Percentiles rank a stretch among this genome's conserved stretches.
Evolutionary conservation across 2,888 invertebrate genomes (phyloP).

Genomic region (Epinotia ramella): DNA sequence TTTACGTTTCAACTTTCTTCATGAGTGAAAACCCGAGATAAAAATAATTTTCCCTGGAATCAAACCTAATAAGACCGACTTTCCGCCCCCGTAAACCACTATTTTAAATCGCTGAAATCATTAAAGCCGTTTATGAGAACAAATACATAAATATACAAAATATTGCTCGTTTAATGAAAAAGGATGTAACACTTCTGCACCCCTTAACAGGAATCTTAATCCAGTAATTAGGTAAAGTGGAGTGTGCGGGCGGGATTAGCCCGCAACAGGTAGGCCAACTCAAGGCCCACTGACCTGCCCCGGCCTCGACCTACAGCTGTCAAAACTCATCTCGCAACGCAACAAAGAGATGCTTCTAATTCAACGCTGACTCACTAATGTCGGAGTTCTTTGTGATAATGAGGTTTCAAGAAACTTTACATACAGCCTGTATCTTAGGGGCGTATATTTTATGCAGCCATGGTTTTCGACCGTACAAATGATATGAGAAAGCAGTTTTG

Average conservation of each 20-base stretch:
- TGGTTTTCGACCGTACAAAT: too few species aligned
- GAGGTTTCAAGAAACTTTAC: conserved; percentile 9
- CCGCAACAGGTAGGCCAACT: conserved; percentile 42
- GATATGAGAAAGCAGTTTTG: too few species aligned
- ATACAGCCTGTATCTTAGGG: neutral
- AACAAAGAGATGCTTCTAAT: conserved; percentile 9
- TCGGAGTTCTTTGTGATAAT: neutral
- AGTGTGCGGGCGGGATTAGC: conserved; percentile 1
- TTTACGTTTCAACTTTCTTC: too few species aligned
- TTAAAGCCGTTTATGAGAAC: too few species aligned
- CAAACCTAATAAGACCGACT: too few species aligned
- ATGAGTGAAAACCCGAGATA: too few species aligned
- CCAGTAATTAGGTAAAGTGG: conserved; percentile 1
- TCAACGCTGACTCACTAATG: conserved; percentile 19
- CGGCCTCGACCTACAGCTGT: conserved; percentile 56
- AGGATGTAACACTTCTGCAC: neutral
- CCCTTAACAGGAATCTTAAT: conserved; percentile 15
- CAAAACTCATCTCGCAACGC: conserved; percentile 21
- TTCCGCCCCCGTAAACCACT: too few species aligned
- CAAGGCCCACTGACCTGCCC: conserved; percentile 69
- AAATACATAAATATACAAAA: too few species aligned
- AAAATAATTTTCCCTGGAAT: too few species aligned
- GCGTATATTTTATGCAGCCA: too few species aligned
- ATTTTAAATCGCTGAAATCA: too few species aligned
- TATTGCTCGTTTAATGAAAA: too few species aligned